Evolutionary conservation across 30 jellyfish, hydroid and myxozoan genomes (phyloP), one percentile per base, ranked within the genome.

Genomic region (Aurelia aurita): DNA sequence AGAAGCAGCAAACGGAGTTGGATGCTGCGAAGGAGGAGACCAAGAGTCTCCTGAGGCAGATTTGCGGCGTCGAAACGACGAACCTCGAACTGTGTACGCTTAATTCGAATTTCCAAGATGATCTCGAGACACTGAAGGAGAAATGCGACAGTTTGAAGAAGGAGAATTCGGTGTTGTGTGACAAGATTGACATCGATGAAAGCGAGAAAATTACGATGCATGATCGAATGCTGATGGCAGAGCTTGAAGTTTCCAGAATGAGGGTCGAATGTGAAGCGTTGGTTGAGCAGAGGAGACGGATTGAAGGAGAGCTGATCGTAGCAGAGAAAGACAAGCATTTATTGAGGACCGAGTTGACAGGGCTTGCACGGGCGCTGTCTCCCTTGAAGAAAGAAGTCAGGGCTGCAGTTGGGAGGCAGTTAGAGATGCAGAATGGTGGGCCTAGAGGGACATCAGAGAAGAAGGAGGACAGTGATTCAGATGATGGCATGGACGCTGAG

Each of bases 201-300:
- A 92, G 66, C 64, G 92, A 95, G 62, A 84, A 61, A 58, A 81
- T 85, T 35, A 89, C 99, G 14, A 73, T 89, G 84, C 91, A 80
- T 19, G 99, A 95, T 51, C 88, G 97, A 16, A 85, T 95, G 94
- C 64, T 95, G 63, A 85, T 95, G 98, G 97, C 99, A 44, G 99
- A 95, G 70, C 89, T 95, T 61, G 98, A 95, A 51, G 96, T 95
- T 9, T 89, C 98, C 9, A 82, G 96, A 54, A 77, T 95, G 86
- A 80, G 90, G 59, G 93, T 97, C 19, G 97, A 95, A 47, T 89
- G 94, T 35, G 92, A 87, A 25, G 91, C 61, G 59, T 77, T 86
- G 47, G 80, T 77, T 32, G 85, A 58, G 60, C 98, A 95, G 66
- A 59, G 99, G 53, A 86, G 75, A 82, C 81, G 79, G 19, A 46